Conservation (phyloP, 1,140 invertebrate genomes). For the Drosophila paulistorum region DNA sequence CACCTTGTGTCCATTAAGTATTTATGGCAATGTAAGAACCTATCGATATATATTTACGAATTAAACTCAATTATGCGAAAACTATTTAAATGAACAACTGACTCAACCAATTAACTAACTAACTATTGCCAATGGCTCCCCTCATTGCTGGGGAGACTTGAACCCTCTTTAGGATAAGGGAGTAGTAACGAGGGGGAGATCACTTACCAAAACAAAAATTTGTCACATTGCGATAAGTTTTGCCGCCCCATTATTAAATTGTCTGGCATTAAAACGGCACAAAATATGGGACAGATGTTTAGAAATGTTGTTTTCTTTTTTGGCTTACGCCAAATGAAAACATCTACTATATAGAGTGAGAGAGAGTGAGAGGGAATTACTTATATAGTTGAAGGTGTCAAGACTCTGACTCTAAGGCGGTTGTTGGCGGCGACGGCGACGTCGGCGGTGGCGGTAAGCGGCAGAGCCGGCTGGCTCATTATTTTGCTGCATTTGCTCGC, state of each 20-base stretch:
- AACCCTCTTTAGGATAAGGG: constrained; percentile 25
- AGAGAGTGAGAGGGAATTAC: not conserved
- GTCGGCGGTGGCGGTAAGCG: constrained; percentile 40
- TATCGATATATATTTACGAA: constrained; percentile 52
- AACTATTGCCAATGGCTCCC: constrained; percentile 38
- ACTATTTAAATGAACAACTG: constrained; percentile 7
- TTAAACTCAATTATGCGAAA: constrained; percentile 71
- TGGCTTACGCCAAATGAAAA: constrained; percentile 71
- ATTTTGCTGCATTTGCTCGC: constrained; percentile 69
- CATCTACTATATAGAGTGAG: not conserved
- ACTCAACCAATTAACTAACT: constrained; percentile 36
- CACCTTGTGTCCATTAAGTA: constrained; percentile 65
- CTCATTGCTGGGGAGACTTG: constrained; percentile 25
- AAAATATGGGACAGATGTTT: constrained; percentile 81
- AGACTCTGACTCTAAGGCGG: constrained; percentile 39
- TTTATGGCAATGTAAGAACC: constrained; percentile 50
- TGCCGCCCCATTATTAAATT: constrained; percentile 33
- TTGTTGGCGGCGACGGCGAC: constrained; percentile 14
- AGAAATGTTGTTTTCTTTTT: constrained; percentile 33
- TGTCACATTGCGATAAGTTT: constrained; percentile 59
- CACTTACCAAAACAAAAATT: constrained; percentile 66
- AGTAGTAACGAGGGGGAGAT: not conserved
- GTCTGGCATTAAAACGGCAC: constrained; percentile 70
- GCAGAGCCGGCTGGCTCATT: constrained; percentile 73
- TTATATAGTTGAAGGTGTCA: constrained; percentile 70